phyloP scores from a whole-genome alignment of 2,888 invertebrate species.

The Sesia apiformis region DNA sequence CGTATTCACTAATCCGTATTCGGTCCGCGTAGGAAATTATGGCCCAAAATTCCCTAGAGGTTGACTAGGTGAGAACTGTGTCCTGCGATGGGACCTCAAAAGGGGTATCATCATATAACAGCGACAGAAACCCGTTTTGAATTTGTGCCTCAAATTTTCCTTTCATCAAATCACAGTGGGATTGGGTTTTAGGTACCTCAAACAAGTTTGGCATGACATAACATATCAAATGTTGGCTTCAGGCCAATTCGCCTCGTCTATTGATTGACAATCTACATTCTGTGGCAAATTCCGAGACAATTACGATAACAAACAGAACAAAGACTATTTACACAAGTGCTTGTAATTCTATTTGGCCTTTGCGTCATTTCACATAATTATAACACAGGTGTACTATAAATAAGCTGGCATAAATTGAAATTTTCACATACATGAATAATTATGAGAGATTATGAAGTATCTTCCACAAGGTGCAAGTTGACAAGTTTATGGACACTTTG shows the following conservation, averaged over 20 bases:
- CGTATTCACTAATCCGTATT: too few species aligned
- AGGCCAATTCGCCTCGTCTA: background rate
- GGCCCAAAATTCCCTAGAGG: too few species aligned
- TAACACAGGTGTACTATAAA: background rate
- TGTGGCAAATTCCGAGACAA: constrained; percentile 8
- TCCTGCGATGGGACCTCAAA: too few species aligned
- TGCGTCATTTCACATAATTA: constrained; percentile 4
- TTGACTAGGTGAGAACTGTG: too few species aligned
- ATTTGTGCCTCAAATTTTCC: too few species aligned
- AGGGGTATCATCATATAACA: too few species aligned
- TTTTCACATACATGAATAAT: background rate
- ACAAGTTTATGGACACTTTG: background rate
- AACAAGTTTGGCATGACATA: too few species aligned
- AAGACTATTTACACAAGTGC: constrained; percentile 6
- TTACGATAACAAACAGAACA: constrained; percentile 6
- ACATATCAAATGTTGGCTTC: too few species aligned
- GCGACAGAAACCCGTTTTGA: too few species aligned
- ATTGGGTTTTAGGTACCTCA: too few species aligned
- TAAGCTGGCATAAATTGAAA: background rate
- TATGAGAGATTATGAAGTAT: background rate
- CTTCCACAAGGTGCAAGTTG: background rate
- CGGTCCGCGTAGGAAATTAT: too few species aligned
- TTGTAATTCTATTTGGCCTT: constrained; percentile 2
- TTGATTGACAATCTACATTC: constrained; percentile 2
- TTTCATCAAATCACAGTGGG: too few species aligned